Base-by-base conservation (phyloP, 2,113 vertebrate species). In the Spermophilus dauricus region DNA sequence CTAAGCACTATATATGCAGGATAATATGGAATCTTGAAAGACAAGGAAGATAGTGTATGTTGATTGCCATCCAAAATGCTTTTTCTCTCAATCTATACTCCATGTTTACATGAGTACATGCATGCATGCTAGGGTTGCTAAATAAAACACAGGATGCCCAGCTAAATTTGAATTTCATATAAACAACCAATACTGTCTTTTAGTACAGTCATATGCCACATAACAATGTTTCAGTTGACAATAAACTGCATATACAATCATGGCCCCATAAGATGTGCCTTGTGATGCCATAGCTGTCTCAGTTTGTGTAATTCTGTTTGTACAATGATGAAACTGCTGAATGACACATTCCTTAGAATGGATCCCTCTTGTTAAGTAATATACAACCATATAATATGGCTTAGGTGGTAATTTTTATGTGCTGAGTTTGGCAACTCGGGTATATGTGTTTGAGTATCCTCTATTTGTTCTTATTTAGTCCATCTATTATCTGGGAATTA, bases 351-450 rank as follows among this genome's bases (percentile, higher is more conserved):
- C 45, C 37, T 63, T 61, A 90, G 32, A 80, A 37, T 12, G 63
- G 6, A 53, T 51, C 13, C 14, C 22, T 45, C 67, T 26, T 17
- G n/a, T 65, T 65, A 37, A 48, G 61, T 24, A 13, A 65, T 14
- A 48, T 24, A 37, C 26, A 14, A 12, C 45, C 65, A 42, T 30
- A 6, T 34, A 61, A 58, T 65, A 76, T 14, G 13, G 28, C 30
- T 28, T 13, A 12, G 39, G n/a, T 9, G 82, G 80, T 96, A 51
- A 92, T 11, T 81, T 92, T 65, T 80, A 88, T 81, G 77, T 77
- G 80, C 69, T 83, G 81, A 78, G 65, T 83, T n/a, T 76, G 87
- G 32, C 8, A 63, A 72, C 37, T 48, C 11, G 0, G 4, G 34
- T 32, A 16, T 67, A 32, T 69, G 34, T 22, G 37, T 70, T 16